Base-by-base conservation (phyloP, 2,888 invertebrate species). In the Drosophila pseudotakahashii region DNA sequence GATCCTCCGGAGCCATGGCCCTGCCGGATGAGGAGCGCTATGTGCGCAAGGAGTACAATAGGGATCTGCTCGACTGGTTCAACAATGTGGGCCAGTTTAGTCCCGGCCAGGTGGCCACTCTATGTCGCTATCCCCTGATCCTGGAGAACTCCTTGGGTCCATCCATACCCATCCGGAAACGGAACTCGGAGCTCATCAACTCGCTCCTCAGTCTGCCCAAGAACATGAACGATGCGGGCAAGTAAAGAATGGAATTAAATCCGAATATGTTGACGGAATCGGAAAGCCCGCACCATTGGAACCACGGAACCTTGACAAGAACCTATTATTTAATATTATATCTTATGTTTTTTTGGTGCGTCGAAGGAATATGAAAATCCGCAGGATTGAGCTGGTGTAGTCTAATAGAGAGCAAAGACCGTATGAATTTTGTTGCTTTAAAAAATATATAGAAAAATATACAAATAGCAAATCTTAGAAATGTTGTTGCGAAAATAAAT, bases 181-280 rank as follows among this genome's bases (percentile, higher is more conserved):
- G 95, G 6, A 95, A 95, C 83, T 95, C 95, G 0, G 96, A 96
- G 85, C 92, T 95, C 7, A 96, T 95, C 78, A 96, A 95, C 89
- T 95, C 96, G 0, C 93, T 96, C n/a, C 92, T 96, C 41, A 94
- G 95, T n/a, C 91, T 96, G 52, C 96, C 96, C 9, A 95, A 95
- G 86, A 95, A 94, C 71, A 94, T 96, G 94, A 94, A 95, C 81
- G 95, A 95, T 62, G 96, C 95, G 44, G 96, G 96, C 55, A 95
- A 94, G 91, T 94, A 92, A 61, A 47, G 6, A 6, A 9, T 9
- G 47, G 10, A 7, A 7, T 19, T 7, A 9, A 19, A 37, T 11
- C 23, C 13, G 34, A 36, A 39, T 11, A 6, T 13, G 16, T 23
- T 16, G 32, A 45, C 23, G 32, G 23, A 39, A 16, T 32, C 34